These are phyloP conservation scores for Bungarus multicinctus DNA, from an alignment of 2,113 vertebrate genomes.

Conservation along the genomic window DNA sequence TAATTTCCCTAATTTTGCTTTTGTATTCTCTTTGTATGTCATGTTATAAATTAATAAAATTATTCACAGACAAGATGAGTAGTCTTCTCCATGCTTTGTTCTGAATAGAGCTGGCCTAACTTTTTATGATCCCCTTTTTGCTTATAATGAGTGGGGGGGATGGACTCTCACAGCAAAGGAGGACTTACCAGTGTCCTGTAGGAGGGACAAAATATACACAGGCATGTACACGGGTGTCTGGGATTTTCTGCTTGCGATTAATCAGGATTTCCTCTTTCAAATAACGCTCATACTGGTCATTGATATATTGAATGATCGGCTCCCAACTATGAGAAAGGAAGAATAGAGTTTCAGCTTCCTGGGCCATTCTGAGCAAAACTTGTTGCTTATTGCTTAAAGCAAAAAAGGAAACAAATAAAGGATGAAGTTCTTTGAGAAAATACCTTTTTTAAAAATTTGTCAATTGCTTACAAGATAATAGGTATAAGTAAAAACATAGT, in stretches of 20 bases:
- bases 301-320: conserved; percentile 88
- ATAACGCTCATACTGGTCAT: conserved; percentile 90
- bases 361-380: background rate
- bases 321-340: conserved; percentile 80
- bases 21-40: too few species aligned
- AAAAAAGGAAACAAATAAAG: background rate
- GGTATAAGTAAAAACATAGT: too few species aligned
- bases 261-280: conserved; percentile 89
- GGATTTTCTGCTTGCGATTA: conserved; percentile 88
- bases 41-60: too few species aligned
- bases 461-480: too few species aligned
- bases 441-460: too few species aligned
- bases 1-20: too few species aligned
- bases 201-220: conserved; percentile 93
- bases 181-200: conserved; percentile 88
- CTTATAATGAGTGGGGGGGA: background rate
- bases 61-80: too few species aligned
- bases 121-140: background rate
- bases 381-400: background rate
- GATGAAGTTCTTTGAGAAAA: background rate
- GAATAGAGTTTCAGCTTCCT: background rate
- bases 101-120: background rate
- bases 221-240: conserved; percentile 89
- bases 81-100: background rate
- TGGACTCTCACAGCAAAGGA: background rate